Conservation (phyloP, 2,797 vertebrate species). For the Peromyscus attwateri region DNA sequence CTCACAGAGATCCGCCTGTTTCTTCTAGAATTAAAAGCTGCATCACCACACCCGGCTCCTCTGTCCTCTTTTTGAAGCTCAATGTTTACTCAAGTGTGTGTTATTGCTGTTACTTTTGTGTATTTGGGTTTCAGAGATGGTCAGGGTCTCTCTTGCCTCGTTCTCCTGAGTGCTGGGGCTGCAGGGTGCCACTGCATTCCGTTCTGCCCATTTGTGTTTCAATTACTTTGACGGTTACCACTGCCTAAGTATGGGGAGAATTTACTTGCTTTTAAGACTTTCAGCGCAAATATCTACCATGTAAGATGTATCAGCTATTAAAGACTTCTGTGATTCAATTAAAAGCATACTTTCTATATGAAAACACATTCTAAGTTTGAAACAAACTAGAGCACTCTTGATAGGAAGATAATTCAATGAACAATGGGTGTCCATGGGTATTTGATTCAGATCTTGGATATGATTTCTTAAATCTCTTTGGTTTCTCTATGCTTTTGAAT, state of each 20-base stretch:
- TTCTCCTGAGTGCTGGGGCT: neutral
- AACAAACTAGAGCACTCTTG: neutral
- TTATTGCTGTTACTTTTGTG: neutral
- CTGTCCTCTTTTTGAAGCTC: neutral
- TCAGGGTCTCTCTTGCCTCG: neutral
- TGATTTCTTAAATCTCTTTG: neutral
- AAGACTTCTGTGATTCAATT: slow-evolving; percentile 35
- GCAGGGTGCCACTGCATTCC: neutral
- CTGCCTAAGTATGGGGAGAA: neutral
- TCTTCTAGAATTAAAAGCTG: neutral
- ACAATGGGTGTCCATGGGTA: neutral
- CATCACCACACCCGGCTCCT: neutral
- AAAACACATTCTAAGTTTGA: slow-evolving; percentile 26
- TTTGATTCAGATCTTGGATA: neutral
- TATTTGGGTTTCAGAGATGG: neutral
- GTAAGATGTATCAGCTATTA: neutral
- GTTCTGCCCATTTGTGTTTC: neutral
- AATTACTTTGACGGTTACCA: slow-evolving; percentile 32
- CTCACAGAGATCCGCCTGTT: neutral
- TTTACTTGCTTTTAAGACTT: slow-evolving; percentile 45
- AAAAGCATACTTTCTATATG: slow-evolving; percentile 3
- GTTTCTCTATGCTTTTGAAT: neutral
- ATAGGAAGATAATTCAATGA: neutral
- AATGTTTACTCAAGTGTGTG: neutral
- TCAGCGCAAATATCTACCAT: neutral